A percentile compares a stretch with the other conserved stretches of the same genome.
Conservation (phyloP, 1,140 invertebrate genomes). For the Zaprionus capensis region DNA sequence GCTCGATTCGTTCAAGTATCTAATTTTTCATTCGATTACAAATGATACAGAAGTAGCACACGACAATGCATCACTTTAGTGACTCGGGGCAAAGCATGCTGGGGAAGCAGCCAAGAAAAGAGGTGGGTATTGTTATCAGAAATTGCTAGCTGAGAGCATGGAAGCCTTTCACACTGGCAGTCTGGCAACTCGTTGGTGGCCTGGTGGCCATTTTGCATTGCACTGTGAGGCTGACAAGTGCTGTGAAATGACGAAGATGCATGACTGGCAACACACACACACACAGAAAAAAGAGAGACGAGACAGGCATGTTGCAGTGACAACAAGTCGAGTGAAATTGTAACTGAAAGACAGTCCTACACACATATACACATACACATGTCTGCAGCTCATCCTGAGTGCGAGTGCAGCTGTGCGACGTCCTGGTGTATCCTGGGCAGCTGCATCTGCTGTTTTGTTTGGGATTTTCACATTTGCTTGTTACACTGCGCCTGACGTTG, state of each 20-base stretch:
- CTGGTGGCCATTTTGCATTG: slow-evolving; percentile 64
- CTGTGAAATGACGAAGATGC: slow-evolving; percentile 76
- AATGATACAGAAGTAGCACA: slow-evolving; percentile 44
- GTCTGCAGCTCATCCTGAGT: slow-evolving; percentile 44
- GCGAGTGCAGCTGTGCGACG: slow-evolving; percentile 10
- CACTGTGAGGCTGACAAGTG: slow-evolving; percentile 66
- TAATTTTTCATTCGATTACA: slow-evolving; percentile 41
- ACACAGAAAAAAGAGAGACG: neutral
- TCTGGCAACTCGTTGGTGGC: slow-evolving; percentile 3
- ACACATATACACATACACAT: slow-evolving; percentile 7
- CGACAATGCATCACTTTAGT: slow-evolving; percentile 56
- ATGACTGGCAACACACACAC: slow-evolving; percentile 42
- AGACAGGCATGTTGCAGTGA: slow-evolving; percentile 61
- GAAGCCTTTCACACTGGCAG: neutral
- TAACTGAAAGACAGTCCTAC: slow-evolving; percentile 54
- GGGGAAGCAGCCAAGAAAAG: neutral
- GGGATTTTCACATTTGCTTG: slow-evolving; percentile 74
- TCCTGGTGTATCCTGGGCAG: slow-evolving; percentile 50
- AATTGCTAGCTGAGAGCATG: neutral
- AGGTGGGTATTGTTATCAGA: slow-evolving; percentile 16
- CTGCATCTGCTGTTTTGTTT: slow-evolving; percentile 67
- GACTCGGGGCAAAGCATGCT: slow-evolving; percentile 2
- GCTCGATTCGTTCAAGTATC: slow-evolving; percentile 25
- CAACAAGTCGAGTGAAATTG: slow-evolving; percentile 57
- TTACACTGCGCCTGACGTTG: slow-evolving; percentile 65